These are phyloP conservation scores for Falco concolor DNA, from an alignment of 2,797 vertebrate genomes.

Conservation along the genomic window DNA sequence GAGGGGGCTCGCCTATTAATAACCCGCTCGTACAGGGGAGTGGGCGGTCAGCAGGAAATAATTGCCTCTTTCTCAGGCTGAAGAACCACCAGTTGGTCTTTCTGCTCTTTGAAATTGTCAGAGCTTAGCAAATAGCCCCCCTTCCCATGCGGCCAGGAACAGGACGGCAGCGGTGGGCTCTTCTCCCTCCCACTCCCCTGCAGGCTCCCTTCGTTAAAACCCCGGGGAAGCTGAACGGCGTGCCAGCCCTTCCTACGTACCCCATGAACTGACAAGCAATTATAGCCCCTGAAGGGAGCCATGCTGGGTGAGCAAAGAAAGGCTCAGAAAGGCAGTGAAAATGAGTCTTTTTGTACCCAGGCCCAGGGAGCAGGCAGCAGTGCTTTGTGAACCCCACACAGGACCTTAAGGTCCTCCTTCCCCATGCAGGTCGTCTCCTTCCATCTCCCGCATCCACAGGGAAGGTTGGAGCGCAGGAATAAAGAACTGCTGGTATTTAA, in stretches of 20 bases:
- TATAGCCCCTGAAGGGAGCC: background rate
- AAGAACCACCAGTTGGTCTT: background rate
- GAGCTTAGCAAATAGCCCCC: background rate
- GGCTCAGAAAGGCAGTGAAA: background rate
- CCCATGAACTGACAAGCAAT: background rate
- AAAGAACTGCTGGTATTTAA: background rate
- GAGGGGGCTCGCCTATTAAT: background rate
- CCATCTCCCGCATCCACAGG: background rate
- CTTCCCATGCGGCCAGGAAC: background rate
- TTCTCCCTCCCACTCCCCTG: background rate
- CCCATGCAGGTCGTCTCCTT: background rate
- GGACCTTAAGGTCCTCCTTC: background rate
- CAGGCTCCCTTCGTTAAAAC: background rate
- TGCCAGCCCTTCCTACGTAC: background rate
- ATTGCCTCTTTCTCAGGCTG: background rate
- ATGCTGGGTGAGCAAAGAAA: background rate
- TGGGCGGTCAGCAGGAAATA: background rate
- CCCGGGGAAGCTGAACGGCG: background rate
- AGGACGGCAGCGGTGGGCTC: background rate
- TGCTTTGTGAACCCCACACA: accelerated
- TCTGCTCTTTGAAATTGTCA: background rate
- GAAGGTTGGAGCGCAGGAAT: background rate
- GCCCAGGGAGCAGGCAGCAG: background rate
- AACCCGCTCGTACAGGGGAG: background rate
- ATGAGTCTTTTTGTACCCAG: background rate